Evolutionary conservation across 2,888 invertebrate genomes (phyloP).

Genomic region (Dryobotodes eremita): DNA sequence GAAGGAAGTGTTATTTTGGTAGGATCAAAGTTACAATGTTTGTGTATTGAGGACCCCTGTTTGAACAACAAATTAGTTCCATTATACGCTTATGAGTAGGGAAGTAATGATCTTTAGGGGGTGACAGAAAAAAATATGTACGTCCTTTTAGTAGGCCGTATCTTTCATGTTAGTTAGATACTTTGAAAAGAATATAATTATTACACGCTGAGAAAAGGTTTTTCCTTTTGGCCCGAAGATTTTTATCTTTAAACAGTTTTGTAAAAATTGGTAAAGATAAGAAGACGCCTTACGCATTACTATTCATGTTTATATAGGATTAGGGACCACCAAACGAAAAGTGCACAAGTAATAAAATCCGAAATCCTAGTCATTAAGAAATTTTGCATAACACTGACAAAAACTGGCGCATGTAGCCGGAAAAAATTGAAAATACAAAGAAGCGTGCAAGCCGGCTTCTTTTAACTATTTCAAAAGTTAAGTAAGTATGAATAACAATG

Average conservation of each 20-base stretch:
- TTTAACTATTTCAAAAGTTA: constrained; percentile 77
- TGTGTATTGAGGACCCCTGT: constrained; percentile 86
- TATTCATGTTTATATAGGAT: constrained; percentile 61
- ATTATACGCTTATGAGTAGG: constrained; percentile 88
- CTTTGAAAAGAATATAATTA: constrained; percentile 28
- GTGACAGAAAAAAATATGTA: constrained; percentile 65
- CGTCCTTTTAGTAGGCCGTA: constrained; percentile 52
- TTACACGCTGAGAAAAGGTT: constrained; percentile 28
- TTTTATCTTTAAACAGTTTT: constrained; percentile 17
- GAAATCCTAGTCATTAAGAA: constrained; percentile 60
- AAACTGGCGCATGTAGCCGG: constrained; percentile 73
- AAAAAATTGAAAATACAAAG: constrained; percentile 70
- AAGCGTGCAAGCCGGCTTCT: constrained; percentile 79
- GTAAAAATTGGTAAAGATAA: constrained; percentile 48
- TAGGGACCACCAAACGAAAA: constrained; percentile 63
- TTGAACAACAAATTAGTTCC: constrained; percentile 90
- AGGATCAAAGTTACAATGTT: constrained; percentile 79
- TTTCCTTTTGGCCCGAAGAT: constrained; percentile 26
- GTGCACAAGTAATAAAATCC: constrained; percentile 69
- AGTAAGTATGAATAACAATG: constrained; percentile 75
- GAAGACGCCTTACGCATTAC: constrained; percentile 24
- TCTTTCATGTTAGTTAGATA: constrained; percentile 29
- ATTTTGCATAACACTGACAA: constrained; percentile 76
- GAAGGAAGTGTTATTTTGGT: constrained; percentile 36
- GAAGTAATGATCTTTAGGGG: constrained; percentile 79